A percentile compares a stretch with the other conserved stretches of the same genome.
Conservation (phyloP, 2,888 invertebrate genomes). For the Ochropleura leucogaster region DNA sequence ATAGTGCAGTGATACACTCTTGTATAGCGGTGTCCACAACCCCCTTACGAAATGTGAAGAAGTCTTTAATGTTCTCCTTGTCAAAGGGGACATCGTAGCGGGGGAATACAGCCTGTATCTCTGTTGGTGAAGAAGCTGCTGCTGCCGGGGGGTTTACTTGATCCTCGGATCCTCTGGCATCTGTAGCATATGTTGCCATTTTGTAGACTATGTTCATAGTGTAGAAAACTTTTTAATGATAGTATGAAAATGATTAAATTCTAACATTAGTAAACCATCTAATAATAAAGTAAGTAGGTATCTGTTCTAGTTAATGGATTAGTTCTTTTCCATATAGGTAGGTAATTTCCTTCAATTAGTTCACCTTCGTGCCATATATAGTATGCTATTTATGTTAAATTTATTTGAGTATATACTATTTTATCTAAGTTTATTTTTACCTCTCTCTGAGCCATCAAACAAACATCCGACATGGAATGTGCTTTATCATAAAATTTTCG, state of each 20-base stretch:
- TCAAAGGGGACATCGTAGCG: conserved; percentile 87
- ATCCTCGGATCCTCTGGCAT: conserved; percentile 79
- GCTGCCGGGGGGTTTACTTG: conserved; percentile 73
- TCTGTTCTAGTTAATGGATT: conserved; percentile 23
- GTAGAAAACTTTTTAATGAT: conserved; percentile 16
- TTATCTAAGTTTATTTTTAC: conserved; percentile 36
- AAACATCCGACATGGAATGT: conserved; percentile 39
- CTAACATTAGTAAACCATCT: conserved; percentile 4
- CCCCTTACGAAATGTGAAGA: conserved; percentile 94
- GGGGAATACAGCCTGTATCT: conserved; percentile 81
- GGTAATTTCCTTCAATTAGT: conserved; percentile 16
- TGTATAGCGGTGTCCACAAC: conserved; percentile 93
- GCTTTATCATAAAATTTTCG: conserved; percentile 19
- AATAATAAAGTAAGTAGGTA: conserved; percentile 1
- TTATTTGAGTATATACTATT: conserved; percentile 1
- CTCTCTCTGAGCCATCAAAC: conserved; percentile 39
- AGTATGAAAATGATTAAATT: conserved; percentile 4
- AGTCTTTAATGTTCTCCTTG: conserved; percentile 91
- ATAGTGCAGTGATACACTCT: conserved; percentile 92
- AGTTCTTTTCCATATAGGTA: conserved; percentile 11
- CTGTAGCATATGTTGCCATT: conserved; percentile 64
- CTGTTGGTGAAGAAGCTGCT: conserved; percentile 74
- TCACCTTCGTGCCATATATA: conserved; percentile 28
- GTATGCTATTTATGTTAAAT: conserved; percentile 5
- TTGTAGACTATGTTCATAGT: conserved; percentile 3